phyloP scores from a whole-genome alignment of 1,140 invertebrate species.

The Dinothrombium tinctorium region DNA sequence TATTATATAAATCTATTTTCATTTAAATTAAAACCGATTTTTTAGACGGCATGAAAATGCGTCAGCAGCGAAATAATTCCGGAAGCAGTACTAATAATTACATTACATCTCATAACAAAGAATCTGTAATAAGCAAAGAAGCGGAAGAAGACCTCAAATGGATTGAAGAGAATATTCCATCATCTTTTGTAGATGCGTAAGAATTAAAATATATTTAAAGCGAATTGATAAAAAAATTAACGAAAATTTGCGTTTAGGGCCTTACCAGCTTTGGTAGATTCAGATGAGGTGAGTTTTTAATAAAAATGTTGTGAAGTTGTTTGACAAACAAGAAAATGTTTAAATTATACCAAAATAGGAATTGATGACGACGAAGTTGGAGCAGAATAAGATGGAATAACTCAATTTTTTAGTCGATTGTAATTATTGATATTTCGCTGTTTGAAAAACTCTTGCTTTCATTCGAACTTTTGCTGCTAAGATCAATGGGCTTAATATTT shows the following conservation, averaged over 20 bases:
- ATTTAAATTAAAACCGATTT: not conserved
- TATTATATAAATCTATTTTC: too few species aligned
- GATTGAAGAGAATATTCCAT: conserved; percentile 72
- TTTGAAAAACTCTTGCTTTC: too few species aligned
- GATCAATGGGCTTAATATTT: too few species aligned
- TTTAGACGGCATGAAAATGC: conserved; percentile 40
- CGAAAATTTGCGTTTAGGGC: conserved; percentile 26
- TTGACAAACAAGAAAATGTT: conserved; percentile 1
- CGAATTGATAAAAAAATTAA: not conserved
- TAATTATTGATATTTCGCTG: too few species aligned
- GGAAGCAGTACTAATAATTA: conserved; percentile 2
- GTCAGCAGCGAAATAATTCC: conserved; percentile 19
- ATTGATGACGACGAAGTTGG: conserved; percentile 62
- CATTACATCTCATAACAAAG: conserved; percentile 9
- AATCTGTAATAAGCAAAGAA: conserved; percentile 15
- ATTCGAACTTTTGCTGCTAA: too few species aligned
- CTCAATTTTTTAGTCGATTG: too few species aligned
- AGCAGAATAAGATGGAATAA: conserved; percentile 74
- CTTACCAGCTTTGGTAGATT: conserved; percentile 49
- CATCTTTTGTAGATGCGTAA: conserved; percentile 40
- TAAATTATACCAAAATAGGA: too few species aligned
- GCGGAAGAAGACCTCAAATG: conserved; percentile 61
- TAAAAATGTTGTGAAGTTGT: not conserved
- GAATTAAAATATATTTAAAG: conserved; percentile 11
- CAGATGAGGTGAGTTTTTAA: conserved; percentile 37